A percentile compares a stretch with the other conserved stretches of the same genome.
phyloP scores from a whole-genome alignment of 2,888 invertebrate genomes.

The Ctena decussata region DNA sequence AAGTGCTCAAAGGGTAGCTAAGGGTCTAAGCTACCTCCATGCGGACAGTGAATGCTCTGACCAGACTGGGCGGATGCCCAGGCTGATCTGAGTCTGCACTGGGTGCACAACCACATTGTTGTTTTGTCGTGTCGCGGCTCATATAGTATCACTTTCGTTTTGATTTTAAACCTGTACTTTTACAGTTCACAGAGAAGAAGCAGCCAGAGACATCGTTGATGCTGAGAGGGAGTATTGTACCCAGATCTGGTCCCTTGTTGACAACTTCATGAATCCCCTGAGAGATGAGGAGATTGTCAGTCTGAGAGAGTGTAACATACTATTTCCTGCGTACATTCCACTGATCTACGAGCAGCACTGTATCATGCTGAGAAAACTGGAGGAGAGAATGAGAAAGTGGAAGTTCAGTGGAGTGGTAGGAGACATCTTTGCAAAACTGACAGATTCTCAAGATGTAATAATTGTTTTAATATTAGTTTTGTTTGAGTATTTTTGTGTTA shows the following conservation, averaged over 20 bases:
- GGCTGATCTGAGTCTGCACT: too few species aligned
- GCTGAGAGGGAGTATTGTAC: slow-evolving; percentile 87
- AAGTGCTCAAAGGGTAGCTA: too few species aligned
- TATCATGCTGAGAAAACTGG: slow-evolving; percentile 85
- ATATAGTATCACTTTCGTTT: too few species aligned
- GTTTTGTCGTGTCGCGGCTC: too few species aligned
- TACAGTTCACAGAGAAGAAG: slow-evolving; percentile 76
- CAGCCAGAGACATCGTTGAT: slow-evolving; percentile 86
- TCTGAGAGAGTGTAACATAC: slow-evolving; percentile 79
- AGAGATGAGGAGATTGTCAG: slow-evolving; percentile 77
- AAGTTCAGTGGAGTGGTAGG: slow-evolving; percentile 85
- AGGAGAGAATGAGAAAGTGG: slow-evolving; percentile 86
- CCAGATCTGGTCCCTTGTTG: slow-evolving; percentile 87
- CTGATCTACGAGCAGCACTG: slow-evolving; percentile 87
- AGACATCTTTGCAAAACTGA: slow-evolving; percentile 85
- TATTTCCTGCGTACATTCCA: slow-evolving; percentile 87
- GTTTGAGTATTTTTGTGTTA: too few species aligned
- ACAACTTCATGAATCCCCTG: slow-evolving; percentile 86
- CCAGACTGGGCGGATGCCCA: too few species aligned
- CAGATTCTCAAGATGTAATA: slow-evolving; percentile 81
- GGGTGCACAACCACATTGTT: too few species aligned
- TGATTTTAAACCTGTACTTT: too few species aligned
- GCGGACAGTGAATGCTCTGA: too few species aligned
- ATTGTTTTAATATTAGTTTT: too few species aligned
- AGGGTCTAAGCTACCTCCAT: too few species aligned